phyloP scores from a whole-genome alignment of 2,888 invertebrate genomes.

The Cacoxenus indagator region DNA sequence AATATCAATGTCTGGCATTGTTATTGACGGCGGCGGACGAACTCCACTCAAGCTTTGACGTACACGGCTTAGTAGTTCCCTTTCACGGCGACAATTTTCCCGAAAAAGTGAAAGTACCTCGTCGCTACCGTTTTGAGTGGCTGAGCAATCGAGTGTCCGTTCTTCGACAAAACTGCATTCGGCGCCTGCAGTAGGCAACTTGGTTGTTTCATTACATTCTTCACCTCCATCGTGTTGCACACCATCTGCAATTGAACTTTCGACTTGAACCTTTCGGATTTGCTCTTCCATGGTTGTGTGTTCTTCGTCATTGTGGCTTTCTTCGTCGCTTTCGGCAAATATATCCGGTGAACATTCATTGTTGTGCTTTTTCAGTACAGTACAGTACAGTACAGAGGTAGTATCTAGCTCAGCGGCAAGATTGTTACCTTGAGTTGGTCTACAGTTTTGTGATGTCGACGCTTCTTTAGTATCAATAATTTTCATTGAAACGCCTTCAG shows the following conservation, averaged over 20 bases:
- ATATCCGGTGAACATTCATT: slow-evolving; percentile 76
- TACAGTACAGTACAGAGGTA: slow-evolving; percentile 43
- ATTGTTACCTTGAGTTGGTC: neutral
- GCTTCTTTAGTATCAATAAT: neutral
- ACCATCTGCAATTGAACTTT: slow-evolving; percentile 22
- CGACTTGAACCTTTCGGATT: slow-evolving; percentile 37
- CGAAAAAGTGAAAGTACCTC: slow-evolving; percentile 46
- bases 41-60: slow-evolving; percentile 78
- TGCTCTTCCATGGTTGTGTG: slow-evolving; percentile 41
- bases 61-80: slow-evolving; percentile 66
- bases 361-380: slow-evolving; percentile 53
- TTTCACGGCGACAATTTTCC: slow-evolving; percentile 61
- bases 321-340: slow-evolving; percentile 76
- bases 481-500: slow-evolving; percentile 22
- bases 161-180: slow-evolving; percentile 64
- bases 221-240: no score
- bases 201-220: slow-evolving; percentile 37
- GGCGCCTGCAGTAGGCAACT: slow-evolving; percentile 53
- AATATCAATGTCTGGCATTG: slow-evolving; percentile 77
- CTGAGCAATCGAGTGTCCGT: slow-evolving; percentile 47
- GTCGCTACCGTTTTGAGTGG: slow-evolving; percentile 29
- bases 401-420: slow-evolving; percentile 36
- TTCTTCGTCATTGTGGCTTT: slow-evolving; percentile 52
- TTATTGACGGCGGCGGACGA: slow-evolving; percentile 82
- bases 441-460: neutral